phyloP scores from a whole-genome alignment of 2,888 invertebrate genomes.

The Sesamia inferens region DNA sequence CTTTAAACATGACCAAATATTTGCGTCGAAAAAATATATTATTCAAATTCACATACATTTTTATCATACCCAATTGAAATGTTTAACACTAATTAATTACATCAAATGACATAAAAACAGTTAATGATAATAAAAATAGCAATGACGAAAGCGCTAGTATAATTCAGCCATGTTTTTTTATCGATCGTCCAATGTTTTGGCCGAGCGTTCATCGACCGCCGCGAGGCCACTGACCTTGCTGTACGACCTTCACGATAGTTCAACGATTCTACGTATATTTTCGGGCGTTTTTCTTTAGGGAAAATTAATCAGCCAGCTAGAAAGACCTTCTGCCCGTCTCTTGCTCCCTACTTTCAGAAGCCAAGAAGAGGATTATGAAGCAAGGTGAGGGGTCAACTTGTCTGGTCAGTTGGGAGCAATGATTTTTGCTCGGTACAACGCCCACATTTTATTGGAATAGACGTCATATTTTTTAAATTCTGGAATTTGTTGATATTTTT shows the following conservation, averaged over 20 bases:
- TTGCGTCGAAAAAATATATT: neutral
- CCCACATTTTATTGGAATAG: constrained; percentile 68
- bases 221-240: constrained; percentile 80
- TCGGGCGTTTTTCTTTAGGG: constrained; percentile 86
- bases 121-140: constrained; percentile 51
- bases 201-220: constrained; percentile 70
- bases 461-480: constrained; percentile 40
- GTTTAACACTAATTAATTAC: constrained; percentile 41
- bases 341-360: neutral
- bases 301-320: constrained; percentile 79
- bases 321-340: constrained; percentile 69
- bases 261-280: constrained; percentile 80
- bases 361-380: constrained; percentile 22
- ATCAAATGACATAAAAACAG: constrained; percentile 53
- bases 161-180: constrained; percentile 57
- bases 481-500: constrained; percentile 32
- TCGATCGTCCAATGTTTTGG: constrained; percentile 75
- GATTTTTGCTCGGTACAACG: constrained; percentile 72
- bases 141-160: constrained; percentile 50
- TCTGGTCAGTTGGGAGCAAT: constrained; percentile 77
- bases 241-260: constrained; percentile 82
- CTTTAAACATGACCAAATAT: neutral
- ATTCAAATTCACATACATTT: constrained; percentile 1
- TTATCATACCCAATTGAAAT: constrained; percentile 23
- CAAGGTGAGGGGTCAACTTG: constrained; percentile 59